phyloP scores from a whole-genome alignment of 1,140 invertebrate genomes.

The Sycobia sp. region DNA sequence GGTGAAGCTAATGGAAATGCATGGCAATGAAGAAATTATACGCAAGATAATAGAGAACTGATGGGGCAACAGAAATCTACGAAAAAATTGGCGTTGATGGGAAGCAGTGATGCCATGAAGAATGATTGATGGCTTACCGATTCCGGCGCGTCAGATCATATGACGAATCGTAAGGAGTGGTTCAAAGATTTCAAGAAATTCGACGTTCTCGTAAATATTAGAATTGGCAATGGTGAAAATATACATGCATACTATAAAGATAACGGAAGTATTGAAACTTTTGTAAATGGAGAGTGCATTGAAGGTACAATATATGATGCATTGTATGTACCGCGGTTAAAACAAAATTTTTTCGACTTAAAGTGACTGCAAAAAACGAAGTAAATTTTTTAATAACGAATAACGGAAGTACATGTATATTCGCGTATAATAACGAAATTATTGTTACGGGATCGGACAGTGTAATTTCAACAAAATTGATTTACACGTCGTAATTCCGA shows the following conservation, averaged over 20 bases:
- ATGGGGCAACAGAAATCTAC: too few species aligned
- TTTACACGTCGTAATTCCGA: not conserved
- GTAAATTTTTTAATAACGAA: too few species aligned
- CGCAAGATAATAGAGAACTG: not conserved
- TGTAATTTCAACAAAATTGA: constrained; percentile 4
- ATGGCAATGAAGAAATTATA: too few species aligned
- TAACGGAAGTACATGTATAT: not conserved
- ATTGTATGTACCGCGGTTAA: not conserved
- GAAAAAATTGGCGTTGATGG: not conserved
- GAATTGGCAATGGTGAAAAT: not conserved
- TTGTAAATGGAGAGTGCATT: too few species aligned
- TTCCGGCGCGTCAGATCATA: too few species aligned
- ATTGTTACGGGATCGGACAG: not conserved
- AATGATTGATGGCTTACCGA: constrained; percentile 14
- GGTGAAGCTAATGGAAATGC: not conserved
- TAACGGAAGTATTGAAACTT: not conserved
- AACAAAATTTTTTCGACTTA: not conserved
- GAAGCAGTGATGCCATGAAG: not conserved
- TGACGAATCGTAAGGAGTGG: too few species aligned
- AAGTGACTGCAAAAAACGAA: not conserved
- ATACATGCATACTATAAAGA: not conserved
- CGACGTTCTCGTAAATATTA: not conserved
- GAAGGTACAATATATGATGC: not conserved
- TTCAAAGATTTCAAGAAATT: too few species aligned
- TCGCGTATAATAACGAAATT: not conserved